Conservation (phyloP, 2,888 invertebrate genomes). For the Aquatica leii region DNA sequence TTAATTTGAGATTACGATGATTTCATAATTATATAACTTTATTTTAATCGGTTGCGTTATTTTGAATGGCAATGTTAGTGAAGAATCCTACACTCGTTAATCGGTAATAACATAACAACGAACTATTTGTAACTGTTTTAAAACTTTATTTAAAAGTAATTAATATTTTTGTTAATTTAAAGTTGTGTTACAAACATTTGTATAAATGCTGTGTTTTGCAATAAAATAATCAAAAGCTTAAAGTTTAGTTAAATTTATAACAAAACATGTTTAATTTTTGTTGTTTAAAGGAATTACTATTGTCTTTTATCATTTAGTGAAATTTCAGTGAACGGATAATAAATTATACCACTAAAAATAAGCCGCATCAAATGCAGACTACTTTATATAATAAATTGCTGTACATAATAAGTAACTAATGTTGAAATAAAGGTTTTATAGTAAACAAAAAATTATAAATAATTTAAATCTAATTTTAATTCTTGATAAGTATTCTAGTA, state of each 20-base stretch:
- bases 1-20: too few species aligned
- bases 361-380: slow-evolving; percentile 4
- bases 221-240: neutral
- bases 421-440: neutral
- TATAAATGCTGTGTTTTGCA: too few species aligned
- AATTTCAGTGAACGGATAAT: slow-evolving; percentile 5
- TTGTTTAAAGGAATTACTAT: slow-evolving; percentile 7
- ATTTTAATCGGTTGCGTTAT: too few species aligned
- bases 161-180: too few species aligned
- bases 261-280: neutral
- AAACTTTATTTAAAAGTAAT: too few species aligned
- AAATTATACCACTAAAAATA: slow-evolving; percentile 8
- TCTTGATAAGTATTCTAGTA: neutral
- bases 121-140: too few species aligned
- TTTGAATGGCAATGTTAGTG: too few species aligned
- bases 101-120: too few species aligned
- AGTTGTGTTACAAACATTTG: too few species aligned
- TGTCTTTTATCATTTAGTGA: slow-evolving; percentile 1
- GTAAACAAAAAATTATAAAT: neutral
- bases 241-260: slow-evolving; percentile 5
- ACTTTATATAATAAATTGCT: slow-evolving; percentile 1
- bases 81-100: too few species aligned
- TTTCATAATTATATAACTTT: too few species aligned
- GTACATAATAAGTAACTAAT: neutral
- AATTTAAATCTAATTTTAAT: slow-evolving; percentile 4